Conservation (phyloP, 2,113 vertebrate genomes). For the Colius striatus region DNA sequence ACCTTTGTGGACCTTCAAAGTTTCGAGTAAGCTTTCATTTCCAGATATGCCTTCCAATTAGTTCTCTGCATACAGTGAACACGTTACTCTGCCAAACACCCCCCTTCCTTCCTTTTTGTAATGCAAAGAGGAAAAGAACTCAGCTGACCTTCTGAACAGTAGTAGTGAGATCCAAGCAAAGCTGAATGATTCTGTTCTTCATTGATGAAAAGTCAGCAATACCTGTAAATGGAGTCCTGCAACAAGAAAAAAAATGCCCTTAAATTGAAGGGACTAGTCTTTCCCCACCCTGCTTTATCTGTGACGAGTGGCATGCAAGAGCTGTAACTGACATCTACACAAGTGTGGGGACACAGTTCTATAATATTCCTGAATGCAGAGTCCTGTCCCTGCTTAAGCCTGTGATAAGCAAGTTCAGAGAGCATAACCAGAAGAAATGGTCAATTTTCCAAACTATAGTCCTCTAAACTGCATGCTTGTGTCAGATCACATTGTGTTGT, state of each 20-base stretch:
- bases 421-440: neutral
- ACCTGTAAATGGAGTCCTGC: conserved; percentile 92
- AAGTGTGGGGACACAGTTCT: neutral
- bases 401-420: neutral
- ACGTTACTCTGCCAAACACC: neutral
- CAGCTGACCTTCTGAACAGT: conserved; percentile 95
- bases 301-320: neutral
- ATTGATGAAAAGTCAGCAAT: conserved; percentile 94
- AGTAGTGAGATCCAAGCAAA: conserved; percentile 96
- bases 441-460: neutral
- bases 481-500: neutral
- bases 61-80: neutral
- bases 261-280: neutral
- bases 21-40: neutral
- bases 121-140: conserved; percentile 1
- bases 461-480: neutral
- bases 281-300: neutral
- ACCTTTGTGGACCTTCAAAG: neutral
- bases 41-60: neutral
- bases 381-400: neutral
- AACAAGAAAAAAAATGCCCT: conserved; percentile 51
- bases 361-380: neutral
- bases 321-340: neutral
- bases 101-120: conserved; percentile 20
- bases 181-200: conserved; percentile 98